These are phyloP conservation scores for Eupristina koningsbergeri DNA, from an alignment of 1,140 invertebrate genomes.

Conservation along the genomic window DNA sequence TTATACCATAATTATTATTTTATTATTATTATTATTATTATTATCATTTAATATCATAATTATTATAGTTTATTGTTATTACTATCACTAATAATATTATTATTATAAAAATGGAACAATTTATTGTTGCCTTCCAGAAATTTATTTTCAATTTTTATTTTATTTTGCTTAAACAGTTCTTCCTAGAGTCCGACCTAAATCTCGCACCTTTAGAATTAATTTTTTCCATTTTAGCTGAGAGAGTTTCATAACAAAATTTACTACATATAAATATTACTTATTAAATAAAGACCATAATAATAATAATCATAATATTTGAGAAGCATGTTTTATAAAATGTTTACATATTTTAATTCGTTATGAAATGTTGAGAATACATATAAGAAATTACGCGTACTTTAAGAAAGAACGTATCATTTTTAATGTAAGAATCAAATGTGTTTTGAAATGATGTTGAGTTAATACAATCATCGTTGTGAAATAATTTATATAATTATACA, in stretches of 20 bases:
- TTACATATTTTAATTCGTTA: constrained; percentile 42
- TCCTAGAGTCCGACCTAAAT: background rate
- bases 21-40: constrained; percentile 2
- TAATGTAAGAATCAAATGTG: constrained; percentile 25
- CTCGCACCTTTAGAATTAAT: constrained; percentile 50
- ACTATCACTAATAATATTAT: background rate
- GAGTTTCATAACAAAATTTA: constrained; percentile 44
- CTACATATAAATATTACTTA: background rate
- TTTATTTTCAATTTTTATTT: constrained; percentile 12
- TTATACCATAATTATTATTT: background rate
- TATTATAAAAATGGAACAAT: background rate
- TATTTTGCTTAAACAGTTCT: constrained; percentile 3
- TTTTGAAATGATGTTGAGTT: constrained; percentile 1
- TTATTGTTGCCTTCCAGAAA: constrained; percentile 2
- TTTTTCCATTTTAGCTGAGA: constrained; percentile 48
- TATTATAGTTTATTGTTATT: too few species aligned
- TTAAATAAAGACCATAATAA: constrained; percentile 12
- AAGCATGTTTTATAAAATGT: constrained; percentile 20
- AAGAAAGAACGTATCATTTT: constrained; percentile 32
- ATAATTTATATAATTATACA: background rate
- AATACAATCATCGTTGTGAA: background rate
- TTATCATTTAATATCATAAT: too few species aligned
- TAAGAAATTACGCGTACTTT: constrained; percentile 32
- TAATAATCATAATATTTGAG: background rate
- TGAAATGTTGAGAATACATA: constrained; percentile 40